Conservation (phyloP, 2,113 vertebrate species). For the Xiphorhynchus elegans region DNA sequence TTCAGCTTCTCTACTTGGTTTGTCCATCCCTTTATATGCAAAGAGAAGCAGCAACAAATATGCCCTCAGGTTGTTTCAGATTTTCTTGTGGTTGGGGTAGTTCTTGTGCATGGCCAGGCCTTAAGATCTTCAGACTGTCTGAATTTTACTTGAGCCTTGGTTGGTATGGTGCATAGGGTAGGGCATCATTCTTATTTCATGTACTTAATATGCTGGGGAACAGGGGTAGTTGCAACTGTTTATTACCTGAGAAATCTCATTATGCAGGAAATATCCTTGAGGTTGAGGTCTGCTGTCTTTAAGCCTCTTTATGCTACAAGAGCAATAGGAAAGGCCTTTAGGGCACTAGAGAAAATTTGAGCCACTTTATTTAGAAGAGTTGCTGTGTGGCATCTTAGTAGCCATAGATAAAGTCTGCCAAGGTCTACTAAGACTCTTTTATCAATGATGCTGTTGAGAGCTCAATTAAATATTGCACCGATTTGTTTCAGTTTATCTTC, state of each 20-base stretch:
- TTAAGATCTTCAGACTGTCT: not conserved
- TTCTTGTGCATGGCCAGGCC: not conserved
- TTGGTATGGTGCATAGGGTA: not conserved
- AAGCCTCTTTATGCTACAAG: conserved; percentile 12
- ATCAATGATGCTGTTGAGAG: conserved; percentile 1
- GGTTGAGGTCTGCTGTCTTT: conserved; percentile 34
- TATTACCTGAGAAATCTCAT: conserved; percentile 23
- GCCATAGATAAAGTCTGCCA: not conserved
- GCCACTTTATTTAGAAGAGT: not conserved
- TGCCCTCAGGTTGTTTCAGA: not conserved
- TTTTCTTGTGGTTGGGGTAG: not conserved
- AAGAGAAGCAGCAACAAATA: not conserved
- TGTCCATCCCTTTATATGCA: not conserved
- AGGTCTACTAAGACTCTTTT: conserved; percentile 9
- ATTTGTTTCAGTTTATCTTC: conserved; percentile 47
- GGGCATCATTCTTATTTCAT: not conserved
- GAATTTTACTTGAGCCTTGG: not conserved
- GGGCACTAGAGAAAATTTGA: conserved; percentile 5
- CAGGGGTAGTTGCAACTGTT: not conserved
- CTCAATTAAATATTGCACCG: conserved; percentile 2
- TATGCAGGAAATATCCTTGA: not conserved
- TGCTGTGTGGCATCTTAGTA: not conserved
- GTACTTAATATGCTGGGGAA: not conserved
- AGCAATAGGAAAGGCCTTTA: conserved; percentile 8
- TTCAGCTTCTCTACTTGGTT: not conserved